Percentiles rank a stretch among this genome's conserved stretches.
Conservation (phyloP, 1,140 invertebrate species). For the Drosophila pallidifrons region DNA sequence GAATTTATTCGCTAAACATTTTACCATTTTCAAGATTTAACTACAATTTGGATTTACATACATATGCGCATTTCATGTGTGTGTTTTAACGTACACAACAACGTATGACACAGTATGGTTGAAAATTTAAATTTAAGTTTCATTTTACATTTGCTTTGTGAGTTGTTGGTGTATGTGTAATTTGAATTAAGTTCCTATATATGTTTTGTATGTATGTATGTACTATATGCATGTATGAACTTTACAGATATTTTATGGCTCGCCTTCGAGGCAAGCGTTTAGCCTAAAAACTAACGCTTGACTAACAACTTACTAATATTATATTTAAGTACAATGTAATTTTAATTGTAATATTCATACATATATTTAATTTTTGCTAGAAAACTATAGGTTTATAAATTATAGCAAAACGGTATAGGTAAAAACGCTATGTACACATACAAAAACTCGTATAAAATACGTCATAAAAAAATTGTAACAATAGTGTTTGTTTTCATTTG, state of each 20-base stretch:
- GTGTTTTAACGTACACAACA: conserved; percentile 13
- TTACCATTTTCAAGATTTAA: conserved; percentile 78
- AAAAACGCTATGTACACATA: conserved; percentile 76
- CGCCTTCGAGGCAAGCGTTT: conserved; percentile 65
- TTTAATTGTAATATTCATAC: conserved; percentile 39
- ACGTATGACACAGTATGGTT: conserved; percentile 12
- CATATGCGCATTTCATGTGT: conserved; percentile 46
- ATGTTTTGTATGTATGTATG: conserved; percentile 29
- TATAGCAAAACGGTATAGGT: conserved; percentile 54
- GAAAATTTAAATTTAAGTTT: conserved; percentile 51
- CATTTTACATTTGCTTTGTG: conserved; percentile 22
- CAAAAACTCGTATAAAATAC: conserved; percentile 75
- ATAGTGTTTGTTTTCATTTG: conserved; percentile 47
- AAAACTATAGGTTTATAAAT: conserved; percentile 63
- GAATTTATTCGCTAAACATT: conserved; percentile 77
- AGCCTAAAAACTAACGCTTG: conserved; percentile 59
- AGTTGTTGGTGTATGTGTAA: conserved; percentile 43
- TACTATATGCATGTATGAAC: conserved; percentile 45
- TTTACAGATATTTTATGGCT: conserved; percentile 67
- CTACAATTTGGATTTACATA: conserved; percentile 77
- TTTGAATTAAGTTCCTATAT: conserved; percentile 53
- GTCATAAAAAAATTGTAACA: conserved; percentile 72
- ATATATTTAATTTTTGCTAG: conserved; percentile 44
- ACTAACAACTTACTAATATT: conserved; percentile 61
- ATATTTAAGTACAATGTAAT: conserved; percentile 42